phyloP scores from a whole-genome alignment of 2,888 invertebrate genomes.

The Eurytoma californica region DNA sequence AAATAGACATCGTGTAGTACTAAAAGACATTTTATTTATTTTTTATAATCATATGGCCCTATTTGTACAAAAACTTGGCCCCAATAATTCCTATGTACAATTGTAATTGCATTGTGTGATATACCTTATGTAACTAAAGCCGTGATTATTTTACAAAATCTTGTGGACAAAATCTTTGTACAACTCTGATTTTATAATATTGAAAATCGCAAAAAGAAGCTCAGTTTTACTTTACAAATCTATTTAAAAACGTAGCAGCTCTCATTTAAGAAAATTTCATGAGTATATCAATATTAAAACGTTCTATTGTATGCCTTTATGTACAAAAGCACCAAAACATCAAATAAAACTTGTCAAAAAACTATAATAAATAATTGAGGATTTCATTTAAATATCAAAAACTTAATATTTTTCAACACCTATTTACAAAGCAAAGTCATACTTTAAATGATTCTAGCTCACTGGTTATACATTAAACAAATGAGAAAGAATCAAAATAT shows the following conservation, averaged over 20 bases:
- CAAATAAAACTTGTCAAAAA: too few species aligned
- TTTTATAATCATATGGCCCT: constrained; percentile 45
- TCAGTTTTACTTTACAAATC: constrained; percentile 19
- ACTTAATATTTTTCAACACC: too few species aligned
- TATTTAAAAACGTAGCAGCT: constrained; percentile 29
- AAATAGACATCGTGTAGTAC: constrained; percentile 43
- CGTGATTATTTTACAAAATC: constrained; percentile 45
- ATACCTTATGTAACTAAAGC: constrained; percentile 23
- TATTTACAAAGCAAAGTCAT: too few species aligned
- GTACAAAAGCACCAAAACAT: not conserved
- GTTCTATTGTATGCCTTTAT: not conserved
- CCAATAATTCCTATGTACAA: constrained; percentile 52
- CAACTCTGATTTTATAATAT: constrained; percentile 25
- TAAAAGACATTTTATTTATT: constrained; percentile 19
- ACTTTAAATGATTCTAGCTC: too few species aligned
- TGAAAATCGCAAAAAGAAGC: constrained; percentile 15
- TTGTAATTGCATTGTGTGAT: constrained; percentile 35
- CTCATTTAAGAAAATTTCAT: not conserved
- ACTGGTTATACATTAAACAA: too few species aligned
- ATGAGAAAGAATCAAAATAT: too few species aligned
- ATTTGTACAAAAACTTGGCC: constrained; percentile 52
- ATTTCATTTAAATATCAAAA: too few species aligned
- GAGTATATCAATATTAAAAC: not conserved
- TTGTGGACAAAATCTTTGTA: constrained; percentile 39
- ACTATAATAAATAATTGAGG: too few species aligned